Evolutionary conservation across 1,140 invertebrate species (phyloP).

Genomic region (Drosophila triauraria): DNA sequence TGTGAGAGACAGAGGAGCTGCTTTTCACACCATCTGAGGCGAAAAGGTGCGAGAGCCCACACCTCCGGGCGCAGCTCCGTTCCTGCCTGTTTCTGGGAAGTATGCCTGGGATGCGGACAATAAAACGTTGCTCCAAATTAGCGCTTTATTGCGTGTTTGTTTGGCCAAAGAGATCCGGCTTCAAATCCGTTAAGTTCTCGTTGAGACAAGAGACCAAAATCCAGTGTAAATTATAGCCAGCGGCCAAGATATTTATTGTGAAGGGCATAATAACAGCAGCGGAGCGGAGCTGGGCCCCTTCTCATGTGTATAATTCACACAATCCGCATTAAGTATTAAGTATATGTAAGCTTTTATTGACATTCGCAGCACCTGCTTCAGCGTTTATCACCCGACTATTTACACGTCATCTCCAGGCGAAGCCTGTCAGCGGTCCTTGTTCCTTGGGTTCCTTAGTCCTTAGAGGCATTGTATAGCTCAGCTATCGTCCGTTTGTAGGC

Average conservation of each 20-base stretch:
- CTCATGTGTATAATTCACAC: conserved; percentile 39
- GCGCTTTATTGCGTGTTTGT: conserved; percentile 81
- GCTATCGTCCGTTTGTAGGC: conserved; percentile 57
- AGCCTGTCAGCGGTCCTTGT: conserved; percentile 7
- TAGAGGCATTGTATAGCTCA: conserved; percentile 68
- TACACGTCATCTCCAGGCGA: conserved; percentile 44
- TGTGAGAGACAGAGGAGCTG: conserved; percentile 9
- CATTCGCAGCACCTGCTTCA: conserved; percentile 48
- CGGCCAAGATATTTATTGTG: conserved; percentile 34
- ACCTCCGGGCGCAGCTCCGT: conserved; percentile 44
- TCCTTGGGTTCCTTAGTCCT: conserved; percentile 42
- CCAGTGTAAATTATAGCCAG: conserved; percentile 36
- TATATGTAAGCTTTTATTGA: conserved; percentile 70
- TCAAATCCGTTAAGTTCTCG: conserved; percentile 67
- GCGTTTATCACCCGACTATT: conserved; percentile 77
- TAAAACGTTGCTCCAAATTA: conserved; percentile 79
- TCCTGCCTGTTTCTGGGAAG: conserved; percentile 65
- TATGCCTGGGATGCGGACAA: conserved; percentile 43
- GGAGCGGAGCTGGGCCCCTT: conserved; percentile 4
- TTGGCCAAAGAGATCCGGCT: conserved; percentile 37
- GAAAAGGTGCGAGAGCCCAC: conserved; percentile 70
- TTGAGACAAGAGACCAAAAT: conserved; percentile 40
- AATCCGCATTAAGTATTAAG: conserved; percentile 37
- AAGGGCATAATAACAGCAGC: conserved; percentile 30
- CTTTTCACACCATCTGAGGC: conserved; percentile 69